Base-by-base conservation (phyloP, 1,140 invertebrate genomes). In the Tetramorium simillimum region DNA sequence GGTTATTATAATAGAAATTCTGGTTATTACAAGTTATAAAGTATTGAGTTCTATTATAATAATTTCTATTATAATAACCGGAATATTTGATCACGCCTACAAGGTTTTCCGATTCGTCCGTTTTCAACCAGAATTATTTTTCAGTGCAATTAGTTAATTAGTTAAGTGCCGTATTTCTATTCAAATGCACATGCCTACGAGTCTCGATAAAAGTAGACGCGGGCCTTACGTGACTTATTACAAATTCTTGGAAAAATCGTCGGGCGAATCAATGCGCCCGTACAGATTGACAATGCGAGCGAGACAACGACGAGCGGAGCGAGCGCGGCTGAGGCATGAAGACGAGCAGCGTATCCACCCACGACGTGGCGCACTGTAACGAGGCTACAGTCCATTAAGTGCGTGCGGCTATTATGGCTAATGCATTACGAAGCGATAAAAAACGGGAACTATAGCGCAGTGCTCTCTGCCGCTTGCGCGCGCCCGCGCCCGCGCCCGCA, bases 351-450 rank as follows among this genome's bases (percentile, higher is more conserved):
- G 80, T 90, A 91, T 94, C 94, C 94, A 93, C 93, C 94, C 93
- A 95, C 93, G 93, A 93, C 86, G 77, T 91, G 85, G 91, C 92
- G 89, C 90, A 91, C 90, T 92, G 91, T 93, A 94, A 94, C 93
- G 92, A 94, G 92, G 89, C 86, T 91, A 92, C 89, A 93, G 92
- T 93, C 92, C 93, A 94, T 94, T 95, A 93, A 94, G 92, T 93
- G 93, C 91, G 92, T 87, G 86, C 88, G 84, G 88, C 91, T 94
- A 92, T 94, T 93, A 92, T 92, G 92, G 91, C 91, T 93, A 93
- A 93, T 93, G 92, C 92, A 93, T 93, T 93, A 93, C 92, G 86
- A 89, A 90, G 91, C 91, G 75, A 90, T 91, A 93, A 92, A 92
- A 92, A 93, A 93, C 81, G 80, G 84, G 87, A 92, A 92, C 91